Evolutionary conservation across 2,888 invertebrate genomes (phyloP).

Genomic region (Graphium colonna): DNA sequence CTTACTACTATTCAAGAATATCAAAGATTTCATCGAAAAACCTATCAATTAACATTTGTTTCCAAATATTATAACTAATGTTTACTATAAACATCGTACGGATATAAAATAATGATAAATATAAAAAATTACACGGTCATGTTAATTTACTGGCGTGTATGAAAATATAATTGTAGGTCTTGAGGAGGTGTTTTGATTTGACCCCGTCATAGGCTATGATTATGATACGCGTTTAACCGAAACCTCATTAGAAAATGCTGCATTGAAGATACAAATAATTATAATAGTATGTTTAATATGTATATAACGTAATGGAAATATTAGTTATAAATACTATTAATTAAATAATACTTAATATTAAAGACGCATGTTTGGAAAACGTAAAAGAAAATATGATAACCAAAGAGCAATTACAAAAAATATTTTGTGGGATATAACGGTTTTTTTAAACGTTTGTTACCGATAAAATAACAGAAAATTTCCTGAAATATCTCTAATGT

Average conservation of each 20-base stretch:
- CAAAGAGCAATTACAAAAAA: no score
- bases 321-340: no score
- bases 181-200: conserved; percentile 49
- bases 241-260: conserved; percentile 50
- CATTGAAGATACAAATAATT: background rate
- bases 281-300: background rate
- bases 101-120: background rate
- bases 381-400: no score
- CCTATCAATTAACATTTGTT: background rate
- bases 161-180: conserved; percentile 52
- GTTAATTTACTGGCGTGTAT: conserved; percentile 53
- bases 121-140: conserved; percentile 1
- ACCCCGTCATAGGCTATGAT: conserved; percentile 54
- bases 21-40: no score
- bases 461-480: no score
- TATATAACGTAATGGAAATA: no score
- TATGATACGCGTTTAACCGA: conserved; percentile 60
- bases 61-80: background rate
- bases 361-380: no score
- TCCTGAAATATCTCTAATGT: no score
- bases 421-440: no score
- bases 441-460: no score
- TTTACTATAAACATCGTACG: background rate
- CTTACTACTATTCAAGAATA: no score
- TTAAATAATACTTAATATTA: no score